A percentile compares a stretch with the other conserved stretches of the same genome.
Evolutionary conservation across 1,140 invertebrate species (phyloP).

Genomic region (Dinothrombium tinctorium): DNA sequence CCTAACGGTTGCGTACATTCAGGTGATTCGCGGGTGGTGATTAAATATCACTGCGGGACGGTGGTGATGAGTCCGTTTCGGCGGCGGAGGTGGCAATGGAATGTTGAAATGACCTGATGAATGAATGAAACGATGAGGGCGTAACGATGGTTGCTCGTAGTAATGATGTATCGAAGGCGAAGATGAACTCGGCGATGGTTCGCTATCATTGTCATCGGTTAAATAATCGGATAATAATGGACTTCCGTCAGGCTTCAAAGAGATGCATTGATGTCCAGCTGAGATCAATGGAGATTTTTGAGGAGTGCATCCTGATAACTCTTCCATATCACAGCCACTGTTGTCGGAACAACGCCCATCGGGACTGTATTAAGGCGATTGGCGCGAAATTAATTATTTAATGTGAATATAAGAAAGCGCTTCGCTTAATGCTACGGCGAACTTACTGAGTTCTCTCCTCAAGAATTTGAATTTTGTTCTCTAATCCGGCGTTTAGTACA

Average conservation of each 20-base stretch:
- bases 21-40: too few species aligned
- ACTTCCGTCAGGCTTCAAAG: not conserved
- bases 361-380: too few species aligned
- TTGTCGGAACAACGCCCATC: slow-evolving; percentile 1
- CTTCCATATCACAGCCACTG: not conserved
- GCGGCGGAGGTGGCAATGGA: not conserved
- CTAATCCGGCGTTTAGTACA: not conserved
- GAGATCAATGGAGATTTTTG: not conserved
- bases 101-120: not conserved
- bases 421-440: too few species aligned
- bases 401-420: too few species aligned
- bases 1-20: too few species aligned
- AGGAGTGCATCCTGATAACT: not conserved
- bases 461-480: slow-evolving; percentile 1
- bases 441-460: slow-evolving; percentile 2
- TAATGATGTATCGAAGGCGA: not conserved
- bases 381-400: too few species aligned
- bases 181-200: not conserved
- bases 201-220: slow-evolving; percentile 1
- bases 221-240: slow-evolving; percentile 2
- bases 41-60: too few species aligned
- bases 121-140: not conserved
- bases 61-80: not conserved
- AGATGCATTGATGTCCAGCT: not conserved
- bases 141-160: not conserved